Evolutionary conservation across 1,140 invertebrate genomes (phyloP), one percentile per base, ranked within the genome.

Genomic region (Lepidurus apus): DNA sequence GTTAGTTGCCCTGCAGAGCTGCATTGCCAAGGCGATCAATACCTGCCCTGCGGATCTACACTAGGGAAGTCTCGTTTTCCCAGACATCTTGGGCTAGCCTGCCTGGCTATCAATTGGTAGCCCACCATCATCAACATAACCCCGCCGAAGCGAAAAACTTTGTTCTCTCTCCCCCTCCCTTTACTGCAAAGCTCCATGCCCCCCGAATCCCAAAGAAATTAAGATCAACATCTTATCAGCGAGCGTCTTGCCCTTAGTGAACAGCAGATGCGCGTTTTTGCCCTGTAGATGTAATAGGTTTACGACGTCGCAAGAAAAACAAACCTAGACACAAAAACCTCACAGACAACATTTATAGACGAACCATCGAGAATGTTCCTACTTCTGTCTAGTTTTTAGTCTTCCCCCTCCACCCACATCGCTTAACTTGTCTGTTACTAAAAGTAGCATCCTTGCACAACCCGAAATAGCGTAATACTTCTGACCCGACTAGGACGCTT

Each of bases 361-460:
- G n/a, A 65, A 21, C 21, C 53, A 65, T 65, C 53, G 53, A 65
- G 53, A 65, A 65, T 21, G 21, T 65, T 65, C 53, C 21, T 65
- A 65, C 53, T 65, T 47, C 53, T 65, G 53, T 65, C 53, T 65
- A 7, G 53, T 7, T 65, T 65, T 65, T 65, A 65, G 17, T 65
- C 53, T 13, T 65, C 53, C 21, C 21, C 53, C 53, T 17, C 53
- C 13, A 13, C 53, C 53, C 21, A 7, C 17, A 65, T 13, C 1
- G 34, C 34, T 3, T 34, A 3, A 34, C 34, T 34, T 34, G 21
- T 13, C 53, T 65, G 53, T 65, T 65, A 21, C 53, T 65, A 65
- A 65, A 65, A 65, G 53, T 65, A 65, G 21, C 53, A 13, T 65
- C 17, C 53, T 65, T 65, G 53, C 53, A 65, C 21, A 65, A 65